Conservation (phyloP, 2,113 vertebrate genomes). For the Ctenomys sociabilis region DNA sequence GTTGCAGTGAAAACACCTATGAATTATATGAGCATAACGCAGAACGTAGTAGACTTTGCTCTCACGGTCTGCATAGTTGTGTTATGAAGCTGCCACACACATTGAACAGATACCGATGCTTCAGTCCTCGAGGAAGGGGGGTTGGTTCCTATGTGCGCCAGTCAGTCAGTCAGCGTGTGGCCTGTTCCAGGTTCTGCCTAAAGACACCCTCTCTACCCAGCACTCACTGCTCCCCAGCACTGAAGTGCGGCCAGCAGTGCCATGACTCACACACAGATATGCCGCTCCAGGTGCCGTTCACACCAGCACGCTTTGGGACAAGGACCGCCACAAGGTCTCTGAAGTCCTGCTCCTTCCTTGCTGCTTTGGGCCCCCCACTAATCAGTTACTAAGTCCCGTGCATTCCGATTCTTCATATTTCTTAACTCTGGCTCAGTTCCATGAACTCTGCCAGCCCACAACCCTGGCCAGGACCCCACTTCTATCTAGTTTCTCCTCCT, state of each 20-base stretch:
- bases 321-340: neutral
- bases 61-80: neutral
- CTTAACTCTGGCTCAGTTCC: neutral
- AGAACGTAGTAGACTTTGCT: neutral
- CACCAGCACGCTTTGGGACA: no score
- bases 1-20: neutral
- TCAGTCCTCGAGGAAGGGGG: neutral
- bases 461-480: neutral
- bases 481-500: neutral
- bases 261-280: neutral
- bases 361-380: neutral
- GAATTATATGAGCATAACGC: neutral
- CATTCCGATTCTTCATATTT: neutral
- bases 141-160: neutral
- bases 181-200: neutral
- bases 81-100: neutral
- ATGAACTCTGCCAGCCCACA: no score
- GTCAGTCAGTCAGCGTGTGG: neutral
- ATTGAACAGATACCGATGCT: neutral
- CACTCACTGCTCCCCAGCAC: no score
- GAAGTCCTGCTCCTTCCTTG: neutral
- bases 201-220: neutral
- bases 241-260: neutral
- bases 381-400: neutral
- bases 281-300: neutral